Conservation (phyloP, 1,140 invertebrate species). For the Uloborus diversus region DNA sequence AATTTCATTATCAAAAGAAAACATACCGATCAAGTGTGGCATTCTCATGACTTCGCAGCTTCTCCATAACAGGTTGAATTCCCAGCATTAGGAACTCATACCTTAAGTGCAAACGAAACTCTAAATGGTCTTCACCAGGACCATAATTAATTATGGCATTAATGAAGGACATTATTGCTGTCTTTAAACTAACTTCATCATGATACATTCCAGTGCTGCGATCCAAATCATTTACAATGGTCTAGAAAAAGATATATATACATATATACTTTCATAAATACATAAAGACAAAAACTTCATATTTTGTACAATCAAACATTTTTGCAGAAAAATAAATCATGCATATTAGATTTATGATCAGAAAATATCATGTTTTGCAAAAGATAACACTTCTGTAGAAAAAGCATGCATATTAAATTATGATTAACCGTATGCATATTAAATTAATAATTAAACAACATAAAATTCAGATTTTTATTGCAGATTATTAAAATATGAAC, state of each 20-base stretch:
- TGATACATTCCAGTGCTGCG: conserved; percentile 86
- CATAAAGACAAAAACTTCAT: not conserved
- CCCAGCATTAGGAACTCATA: conserved; percentile 98
- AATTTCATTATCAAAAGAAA: too few species aligned
- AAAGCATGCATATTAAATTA: too few species aligned
- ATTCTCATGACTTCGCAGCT: conserved; percentile 90
- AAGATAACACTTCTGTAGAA: too few species aligned
- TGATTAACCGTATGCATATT: too few species aligned
- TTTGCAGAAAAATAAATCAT: too few species aligned
- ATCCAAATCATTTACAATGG: conserved; percentile 93
- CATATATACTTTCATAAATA: not conserved
- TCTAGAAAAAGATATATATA: conserved; percentile 69
- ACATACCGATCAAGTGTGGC: conserved; percentile 84
- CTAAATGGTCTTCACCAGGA: conserved; percentile 92
- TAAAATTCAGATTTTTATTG: too few species aligned
- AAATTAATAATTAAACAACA: too few species aligned
- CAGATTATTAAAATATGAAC: too few species aligned
- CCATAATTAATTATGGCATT: conserved; percentile 97
- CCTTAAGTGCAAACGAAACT: conserved; percentile 93
- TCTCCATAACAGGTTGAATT: conserved; percentile 94
- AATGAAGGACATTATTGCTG: conserved; percentile 97
- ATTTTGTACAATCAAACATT: too few species aligned
- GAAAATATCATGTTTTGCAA: too few species aligned
- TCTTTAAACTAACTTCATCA: conserved; percentile 91
- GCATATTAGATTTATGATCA: too few species aligned